Base-by-base conservation (phyloP, 1,140 invertebrate species). In the Zophobas morio region DNA sequence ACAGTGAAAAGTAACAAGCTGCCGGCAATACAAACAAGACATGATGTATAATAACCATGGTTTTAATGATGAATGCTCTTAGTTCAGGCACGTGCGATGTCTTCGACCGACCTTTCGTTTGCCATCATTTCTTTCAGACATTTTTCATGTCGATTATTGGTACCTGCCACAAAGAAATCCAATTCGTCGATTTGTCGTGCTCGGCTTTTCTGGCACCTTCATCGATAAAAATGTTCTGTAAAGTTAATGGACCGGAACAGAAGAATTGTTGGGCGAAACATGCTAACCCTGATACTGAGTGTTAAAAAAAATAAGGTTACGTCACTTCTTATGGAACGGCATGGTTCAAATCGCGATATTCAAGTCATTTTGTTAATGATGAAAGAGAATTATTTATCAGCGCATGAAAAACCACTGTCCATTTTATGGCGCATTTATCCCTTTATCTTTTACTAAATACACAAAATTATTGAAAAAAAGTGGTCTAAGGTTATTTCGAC, bases 1-100 rank as follows among this genome's bases (percentile, higher is more conserved):
- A 74, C 72, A 74, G 72, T 74, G 72, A 74, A 74, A 74, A 53
- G 70, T 54, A 72, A 54, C 37, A 20, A 66, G 60, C 60, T 66
- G 60, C 56, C 56, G 56, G 56, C 56, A 60, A 60, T 60, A 60
- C 36, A 60, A 60, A 60, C 56, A 60, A 60, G 33, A 60, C 56
- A 60, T 60, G 32, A 60, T 60, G 34, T 60, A 60, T 60, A 60
- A 60, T 60, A 60, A 60, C 35, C 56, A 60, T 36, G 56, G 37
- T 60, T 60, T 60, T 60, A 8, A 60, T 60, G 39, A 66, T 66
- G 60, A 40, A 66, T 47, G 60, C 20, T 2, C 60, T 35, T 20
- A 33, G 60, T 66, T 66, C 60, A 66, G 20, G 60, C 60, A 66
- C 60, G 60, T 66, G 60, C 60, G 35, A 33, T 36, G 56, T 8